Conservation (phyloP, 2,888 invertebrate species). For the Lomographa bimaculata region DNA sequence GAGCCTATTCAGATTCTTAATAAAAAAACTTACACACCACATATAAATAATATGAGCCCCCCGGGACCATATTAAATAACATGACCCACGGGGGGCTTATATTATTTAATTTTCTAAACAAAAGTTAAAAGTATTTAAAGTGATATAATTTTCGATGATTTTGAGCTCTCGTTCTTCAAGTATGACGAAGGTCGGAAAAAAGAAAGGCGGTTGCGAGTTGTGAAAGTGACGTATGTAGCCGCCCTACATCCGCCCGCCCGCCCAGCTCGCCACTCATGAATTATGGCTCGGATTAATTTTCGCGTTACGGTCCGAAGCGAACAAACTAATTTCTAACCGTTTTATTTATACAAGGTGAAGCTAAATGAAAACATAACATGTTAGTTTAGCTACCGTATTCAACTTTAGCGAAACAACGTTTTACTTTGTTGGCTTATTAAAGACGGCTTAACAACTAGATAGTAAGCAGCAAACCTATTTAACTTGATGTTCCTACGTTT, state of each 20-base stretch:
- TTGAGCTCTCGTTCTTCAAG: constrained; percentile 14
- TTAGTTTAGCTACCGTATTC: constrained; percentile 13
- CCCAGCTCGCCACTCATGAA: constrained; percentile 39
- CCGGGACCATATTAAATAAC: too few species aligned
- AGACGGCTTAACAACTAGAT: too few species aligned
- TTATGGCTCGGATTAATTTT: constrained; percentile 51
- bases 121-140: too few species aligned
- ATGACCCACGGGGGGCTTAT: too few species aligned
- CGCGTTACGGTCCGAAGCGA: constrained; percentile 36
- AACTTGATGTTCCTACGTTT: too few species aligned
- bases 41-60: too few species aligned
- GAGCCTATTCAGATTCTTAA: too few species aligned
- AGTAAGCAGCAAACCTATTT: too few species aligned
- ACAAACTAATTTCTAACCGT: constrained; percentile 35
- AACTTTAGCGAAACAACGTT: constrained; percentile 9
- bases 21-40: too few species aligned
- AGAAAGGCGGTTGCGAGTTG: constrained; percentile 37
- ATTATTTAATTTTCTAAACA: too few species aligned
- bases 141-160: constrained; percentile 38
- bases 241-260: constrained; percentile 20
- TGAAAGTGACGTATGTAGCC: constrained; percentile 50
- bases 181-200: constrained; percentile 25
- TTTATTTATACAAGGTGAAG: constrained; percentile 28
- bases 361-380: constrained; percentile 33
- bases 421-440: constrained; percentile 3